phyloP scores from a whole-genome alignment of 1,140 invertebrate species.

The Ceratoteleas bidentatus region DNA sequence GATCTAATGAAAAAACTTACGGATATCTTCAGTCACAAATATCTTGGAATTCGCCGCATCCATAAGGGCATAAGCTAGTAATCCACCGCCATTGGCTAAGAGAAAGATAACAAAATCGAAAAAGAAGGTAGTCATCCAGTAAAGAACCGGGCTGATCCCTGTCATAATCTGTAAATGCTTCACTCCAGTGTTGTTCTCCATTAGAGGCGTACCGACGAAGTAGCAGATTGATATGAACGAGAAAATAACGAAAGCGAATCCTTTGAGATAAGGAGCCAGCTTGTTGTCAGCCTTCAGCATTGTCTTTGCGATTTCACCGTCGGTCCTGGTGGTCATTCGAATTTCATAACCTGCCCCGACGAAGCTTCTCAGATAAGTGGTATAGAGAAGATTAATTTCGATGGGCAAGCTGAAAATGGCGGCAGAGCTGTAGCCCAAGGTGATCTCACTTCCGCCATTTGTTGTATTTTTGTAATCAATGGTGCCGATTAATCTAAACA shows the following conservation, averaged over 20 bases:
- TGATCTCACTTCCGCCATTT: no score
- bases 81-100: constrained; percentile 53
- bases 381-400: no score
- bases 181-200: constrained; percentile 74
- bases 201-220: neutral
- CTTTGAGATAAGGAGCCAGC: neutral
- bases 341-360: neutral
- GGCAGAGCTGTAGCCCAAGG: no score
- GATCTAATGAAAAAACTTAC: neutral
- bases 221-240: neutral
- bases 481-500: no score
- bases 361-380: neutral
- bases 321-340: neutral
- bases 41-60: neutral
- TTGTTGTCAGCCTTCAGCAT: neutral
- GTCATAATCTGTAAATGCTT: constrained; percentile 88
- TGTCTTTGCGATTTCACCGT: no score
- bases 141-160: constrained; percentile 82
- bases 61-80: neutral
- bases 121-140: constrained; percentile 84
- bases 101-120: constrained; percentile 75
- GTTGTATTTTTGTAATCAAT: no score
- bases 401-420: no score
- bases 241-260: neutral
- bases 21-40: neutral